These are phyloP conservation scores for Urocolius indicus DNA, from an alignment of 2,113 vertebrate species.

Conservation along the genomic window DNA sequence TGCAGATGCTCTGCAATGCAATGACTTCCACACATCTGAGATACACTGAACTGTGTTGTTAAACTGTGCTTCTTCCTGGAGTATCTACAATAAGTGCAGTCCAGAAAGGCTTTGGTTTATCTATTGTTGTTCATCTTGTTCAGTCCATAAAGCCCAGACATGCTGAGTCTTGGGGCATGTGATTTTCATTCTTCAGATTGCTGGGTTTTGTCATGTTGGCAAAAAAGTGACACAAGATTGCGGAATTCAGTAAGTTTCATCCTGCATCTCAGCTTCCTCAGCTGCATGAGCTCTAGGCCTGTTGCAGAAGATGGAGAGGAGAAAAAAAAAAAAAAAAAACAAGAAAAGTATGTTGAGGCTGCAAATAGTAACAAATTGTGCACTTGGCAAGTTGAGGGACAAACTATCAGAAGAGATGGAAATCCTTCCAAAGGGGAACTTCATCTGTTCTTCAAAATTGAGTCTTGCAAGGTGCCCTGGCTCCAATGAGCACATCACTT, in stretches of 20 bases:
- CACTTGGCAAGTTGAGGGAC: not conserved
- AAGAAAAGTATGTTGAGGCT: not conserved
- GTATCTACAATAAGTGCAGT: not conserved
- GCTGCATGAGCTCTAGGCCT: not conserved
- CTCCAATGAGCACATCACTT: not conserved
- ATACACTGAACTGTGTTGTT: not conserved
- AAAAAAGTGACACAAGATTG: not conserved
- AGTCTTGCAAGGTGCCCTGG: not conserved
- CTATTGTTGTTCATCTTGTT: not conserved
- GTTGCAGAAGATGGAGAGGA: not conserved
- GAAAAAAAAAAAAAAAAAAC: not conserved
- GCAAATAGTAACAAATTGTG: not conserved
- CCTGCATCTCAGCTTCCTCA: not conserved
- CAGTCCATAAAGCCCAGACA: not conserved
- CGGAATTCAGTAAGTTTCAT: fast-evolving
- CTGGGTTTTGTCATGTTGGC: not conserved
- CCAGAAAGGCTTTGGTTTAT: not conserved
- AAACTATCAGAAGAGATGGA: not conserved
- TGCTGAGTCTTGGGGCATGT: not conserved
- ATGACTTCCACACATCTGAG: not conserved
- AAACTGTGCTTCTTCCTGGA: not conserved
- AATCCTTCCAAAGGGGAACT: not conserved
- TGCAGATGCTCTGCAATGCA: not conserved
- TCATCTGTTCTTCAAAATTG: not conserved
- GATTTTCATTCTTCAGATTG: not conserved